Evolutionary conservation across 2,888 invertebrate genomes (phyloP), one percentile per base, ranked within the genome.

Genomic region (Parnassius glacialis): DNA sequence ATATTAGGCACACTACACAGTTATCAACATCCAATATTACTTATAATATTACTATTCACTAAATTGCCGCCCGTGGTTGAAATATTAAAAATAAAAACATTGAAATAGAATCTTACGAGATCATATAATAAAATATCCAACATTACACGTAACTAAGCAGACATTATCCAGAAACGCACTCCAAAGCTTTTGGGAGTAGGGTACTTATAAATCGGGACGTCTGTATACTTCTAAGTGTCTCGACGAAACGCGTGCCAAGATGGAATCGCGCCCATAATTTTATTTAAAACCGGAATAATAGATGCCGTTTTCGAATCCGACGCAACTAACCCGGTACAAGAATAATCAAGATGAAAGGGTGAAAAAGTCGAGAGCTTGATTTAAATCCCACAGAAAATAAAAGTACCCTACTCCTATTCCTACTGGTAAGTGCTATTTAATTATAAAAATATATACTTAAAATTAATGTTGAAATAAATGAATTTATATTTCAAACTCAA

Each of bases 191-290:
- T 41, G 44, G 12, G 34, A 57, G 45, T 50, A 34, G 55, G 20
- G 34, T 34, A 52, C 52, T 11, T 41, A 62, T 62, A 41, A 50
- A 59, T 56, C 44, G 47, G 47, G 10, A 25, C 45, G 55, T 52
- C 42, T 41, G 25, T 44, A 10, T 42, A 57, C 42, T 59, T 47
- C 58, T 25, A 58, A 62, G 59, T 60, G 43, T 48, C 53, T 41
- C 42, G 25, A 52, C 56, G 57, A 53, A 64, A 59, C 59, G 43
- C 59, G 63, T 64, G 59, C 63, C 63, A 64, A 64, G 48, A 60
- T 59, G 57, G 59, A 64, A 57, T 50, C 43, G 52, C 59, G 63
- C 44, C 59, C 53, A 56, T 57, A 57, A 52, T 59, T 57, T 64
- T 59, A 51, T 62, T 58, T 59, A 59, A 55, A 63, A 51, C 43